Evolutionary conservation across 2,797 vertebrate genomes (phyloP).

Genomic region (Cossypha polioptera): DNA sequence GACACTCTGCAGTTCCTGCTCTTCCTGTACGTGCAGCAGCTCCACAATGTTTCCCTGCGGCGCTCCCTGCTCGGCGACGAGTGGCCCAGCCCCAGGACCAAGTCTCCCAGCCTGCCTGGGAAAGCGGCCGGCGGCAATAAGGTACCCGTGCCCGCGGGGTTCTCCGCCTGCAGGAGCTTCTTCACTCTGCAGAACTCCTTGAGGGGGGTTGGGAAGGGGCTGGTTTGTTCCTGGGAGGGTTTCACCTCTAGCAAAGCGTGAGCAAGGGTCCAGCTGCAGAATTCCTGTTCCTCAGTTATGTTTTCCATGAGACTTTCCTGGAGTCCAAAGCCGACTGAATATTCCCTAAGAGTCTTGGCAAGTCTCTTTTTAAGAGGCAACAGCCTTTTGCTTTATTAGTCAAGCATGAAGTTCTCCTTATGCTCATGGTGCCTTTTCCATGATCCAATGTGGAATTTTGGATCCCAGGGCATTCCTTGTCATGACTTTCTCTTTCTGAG

Average conservation of each 20-base stretch:
- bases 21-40: constrained; percentile 92
- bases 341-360: background rate
- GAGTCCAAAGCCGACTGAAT: rapidly evolving
- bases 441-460: no score
- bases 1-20: constrained; percentile 94
- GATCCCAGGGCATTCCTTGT: background rate
- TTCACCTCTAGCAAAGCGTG: rapidly evolving
- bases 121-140: constrained; percentile 86
- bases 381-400: rapidly evolving
- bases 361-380: background rate
- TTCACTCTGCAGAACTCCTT: background rate
- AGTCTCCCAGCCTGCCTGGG: constrained; percentile 78
- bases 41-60: constrained; percentile 90
- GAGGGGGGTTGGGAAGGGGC: rapidly evolving
- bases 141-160: constrained; percentile 69
- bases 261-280: no score
- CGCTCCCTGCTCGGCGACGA: constrained; percentile 92
- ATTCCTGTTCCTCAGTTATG: background rate
- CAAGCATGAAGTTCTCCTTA: background rate
- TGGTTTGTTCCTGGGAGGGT: background rate
- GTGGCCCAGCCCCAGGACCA: constrained; percentile 87
- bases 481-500: rapidly evolving
- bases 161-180: background rate
- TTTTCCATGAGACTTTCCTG: background rate
- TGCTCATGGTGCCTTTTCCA: rapidly evolving